phyloP scores from a whole-genome alignment of 30 jellyfish, hydroid and myxozoan species.

The Euphysa ruthae region DNA sequence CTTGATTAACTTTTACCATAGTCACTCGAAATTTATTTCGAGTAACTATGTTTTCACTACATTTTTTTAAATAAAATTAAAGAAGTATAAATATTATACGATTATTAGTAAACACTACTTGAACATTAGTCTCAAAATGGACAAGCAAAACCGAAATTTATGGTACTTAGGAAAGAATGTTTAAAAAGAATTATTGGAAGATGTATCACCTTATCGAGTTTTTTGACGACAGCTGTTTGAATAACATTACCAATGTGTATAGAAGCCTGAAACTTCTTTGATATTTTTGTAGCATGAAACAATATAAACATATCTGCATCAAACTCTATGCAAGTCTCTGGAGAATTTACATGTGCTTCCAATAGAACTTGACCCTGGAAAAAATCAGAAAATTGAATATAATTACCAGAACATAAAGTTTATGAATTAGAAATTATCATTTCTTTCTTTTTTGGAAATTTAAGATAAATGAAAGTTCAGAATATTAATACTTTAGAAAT shows the following conservation, averaged over 20 bases:
- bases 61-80: too few relatives aligned
- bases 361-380: slow-evolving; percentile 79
- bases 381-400: not conserved
- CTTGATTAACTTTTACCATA: too few relatives aligned
- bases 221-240: slow-evolving; percentile 77
- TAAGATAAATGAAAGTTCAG: too few relatives aligned
- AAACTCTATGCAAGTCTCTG: slow-evolving; percentile 62
- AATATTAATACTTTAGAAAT: too few relatives aligned
- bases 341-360: slow-evolving; percentile 18
- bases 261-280: slow-evolving; percentile 84
- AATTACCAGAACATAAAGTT: not conserved
- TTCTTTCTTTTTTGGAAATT: too few relatives aligned
- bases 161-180: not conserved
- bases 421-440: too few relatives aligned
- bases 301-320: slow-evolving; percentile 88
- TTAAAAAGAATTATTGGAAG: not conserved
- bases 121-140: too few relatives aligned
- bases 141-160: too few relatives aligned
- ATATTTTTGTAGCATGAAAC: slow-evolving; percentile 83
- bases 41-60: too few relatives aligned
- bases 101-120: too few relatives aligned
- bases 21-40: too few relatives aligned
- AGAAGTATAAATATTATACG: too few relatives aligned
- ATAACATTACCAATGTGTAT: slow-evolving; percentile 89
- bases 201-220: slow-evolving; percentile 68